phyloP scores from a whole-genome alignment of 2,888 invertebrate species.

The Agonopterix alstromeriana region DNA sequence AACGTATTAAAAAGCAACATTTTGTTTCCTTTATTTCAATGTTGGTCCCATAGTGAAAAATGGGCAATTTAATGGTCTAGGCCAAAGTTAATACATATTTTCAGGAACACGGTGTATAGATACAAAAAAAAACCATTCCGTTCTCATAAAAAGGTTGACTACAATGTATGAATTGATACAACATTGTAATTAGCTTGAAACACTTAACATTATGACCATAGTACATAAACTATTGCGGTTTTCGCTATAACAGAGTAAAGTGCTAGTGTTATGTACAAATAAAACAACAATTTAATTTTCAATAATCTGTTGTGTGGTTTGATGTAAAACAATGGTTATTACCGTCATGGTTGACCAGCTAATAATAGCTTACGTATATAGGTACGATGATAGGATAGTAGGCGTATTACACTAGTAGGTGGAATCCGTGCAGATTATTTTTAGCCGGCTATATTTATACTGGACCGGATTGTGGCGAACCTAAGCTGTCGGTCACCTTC shows the following conservation, averaged over 20 bases:
- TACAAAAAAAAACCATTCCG: too few relatives aligned
- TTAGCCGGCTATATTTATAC: constrained; percentile 66
- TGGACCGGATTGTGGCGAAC: constrained; percentile 51
- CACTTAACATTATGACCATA: constrained; percentile 10
- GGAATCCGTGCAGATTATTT: constrained; percentile 64
- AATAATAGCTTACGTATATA: constrained; percentile 5
- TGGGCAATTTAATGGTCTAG: too few relatives aligned
- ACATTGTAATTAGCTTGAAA: constrained; percentile 1
- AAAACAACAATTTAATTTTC: constrained; percentile 4
- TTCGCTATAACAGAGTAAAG: neutral
- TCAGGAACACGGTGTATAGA: too few relatives aligned
- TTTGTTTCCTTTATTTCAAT: too few relatives aligned
- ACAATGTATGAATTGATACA: too few relatives aligned
- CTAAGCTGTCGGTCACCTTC: constrained; percentile 46
- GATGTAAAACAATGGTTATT: constrained; percentile 8
- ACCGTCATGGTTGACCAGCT: constrained; percentile 4
- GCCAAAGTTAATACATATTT: too few relatives aligned
- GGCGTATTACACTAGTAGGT: constrained; percentile 44
- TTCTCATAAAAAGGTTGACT: too few relatives aligned
- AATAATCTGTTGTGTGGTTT: constrained; percentile 1
- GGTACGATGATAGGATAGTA: constrained; percentile 13
- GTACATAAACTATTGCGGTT: constrained; percentile 5
- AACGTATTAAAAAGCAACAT: too few relatives aligned
- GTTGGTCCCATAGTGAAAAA: too few relatives aligned
- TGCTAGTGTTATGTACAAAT: neutral